Conservation (phyloP, 2,888 invertebrate genomes). For the Stenolophus ochropezus region DNA sequence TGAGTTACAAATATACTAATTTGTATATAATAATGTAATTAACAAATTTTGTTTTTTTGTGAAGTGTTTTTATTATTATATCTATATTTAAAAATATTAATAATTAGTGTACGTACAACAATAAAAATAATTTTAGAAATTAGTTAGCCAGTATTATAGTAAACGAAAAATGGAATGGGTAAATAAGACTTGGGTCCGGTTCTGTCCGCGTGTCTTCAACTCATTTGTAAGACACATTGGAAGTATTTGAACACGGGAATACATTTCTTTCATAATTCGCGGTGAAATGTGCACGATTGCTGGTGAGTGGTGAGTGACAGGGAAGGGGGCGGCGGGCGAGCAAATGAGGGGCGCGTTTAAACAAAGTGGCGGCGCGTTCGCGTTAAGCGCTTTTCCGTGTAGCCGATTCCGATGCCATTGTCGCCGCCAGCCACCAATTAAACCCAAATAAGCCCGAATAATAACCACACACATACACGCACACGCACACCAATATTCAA, state of each 20-base stretch:
- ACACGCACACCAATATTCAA: neutral
- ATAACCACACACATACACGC: neutral
- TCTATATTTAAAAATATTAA: too few species aligned
- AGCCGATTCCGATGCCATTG: conserved; percentile 51
- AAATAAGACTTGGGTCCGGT: neutral
- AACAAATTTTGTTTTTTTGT: too few species aligned
- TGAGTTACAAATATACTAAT: too few species aligned
- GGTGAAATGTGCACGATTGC: neutral
- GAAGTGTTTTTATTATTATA: too few species aligned
- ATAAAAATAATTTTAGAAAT: too few species aligned
- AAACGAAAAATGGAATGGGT: too few species aligned
- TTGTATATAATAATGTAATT: too few species aligned
- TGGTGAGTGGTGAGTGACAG: neutral
- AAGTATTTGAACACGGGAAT: neutral
- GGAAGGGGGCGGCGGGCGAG: neutral
- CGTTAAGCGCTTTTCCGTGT: conserved; percentile 55
- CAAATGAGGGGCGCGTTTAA: conserved; percentile 54
- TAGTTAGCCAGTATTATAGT: too few species aligned
- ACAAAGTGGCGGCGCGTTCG: conserved; percentile 43
- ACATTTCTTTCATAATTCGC: neutral
- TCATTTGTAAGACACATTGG: conserved; percentile 6
- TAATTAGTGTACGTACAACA: too few species aligned
- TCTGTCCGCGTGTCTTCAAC: neutral
- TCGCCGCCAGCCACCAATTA: conserved; percentile 49
- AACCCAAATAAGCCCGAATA: conserved; percentile 15